A percentile compares a stretch with the other conserved stretches of the same genome.
These are phyloP conservation scores for Nicator chloris DNA, from an alignment of 2,113 vertebrate genomes.

Conservation along the genomic window DNA sequence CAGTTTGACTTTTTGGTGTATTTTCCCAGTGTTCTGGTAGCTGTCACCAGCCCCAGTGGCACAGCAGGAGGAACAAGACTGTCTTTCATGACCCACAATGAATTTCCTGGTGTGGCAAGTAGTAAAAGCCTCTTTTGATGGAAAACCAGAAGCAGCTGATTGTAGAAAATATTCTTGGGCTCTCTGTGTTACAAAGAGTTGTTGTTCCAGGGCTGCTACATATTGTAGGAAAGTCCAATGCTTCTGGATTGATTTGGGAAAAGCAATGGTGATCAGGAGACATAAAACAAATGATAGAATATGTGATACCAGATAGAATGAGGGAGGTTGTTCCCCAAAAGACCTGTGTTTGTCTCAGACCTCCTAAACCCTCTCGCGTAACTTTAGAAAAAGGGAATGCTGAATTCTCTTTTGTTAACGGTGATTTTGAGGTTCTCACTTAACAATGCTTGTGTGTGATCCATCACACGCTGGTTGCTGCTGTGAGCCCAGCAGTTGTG, in stretches of 20 bases:
- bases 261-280: not conserved
- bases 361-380: not conserved
- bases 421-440: not conserved
- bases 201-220: not conserved
- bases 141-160: constrained; percentile 1
- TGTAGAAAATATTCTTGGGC: not conserved
- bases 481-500: not conserved
- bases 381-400: not conserved
- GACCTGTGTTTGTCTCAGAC: not conserved
- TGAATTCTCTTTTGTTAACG: not conserved
- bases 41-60: not conserved
- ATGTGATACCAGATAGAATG: not conserved
- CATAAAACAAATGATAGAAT: not conserved
- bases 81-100: not conserved
- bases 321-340: not conserved
- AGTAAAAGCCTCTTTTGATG: not conserved
- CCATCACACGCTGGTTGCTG: accelerated
- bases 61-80: not conserved
- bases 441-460: accelerated
- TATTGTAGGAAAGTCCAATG: accelerated
- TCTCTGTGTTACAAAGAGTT: not conserved
- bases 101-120: not conserved
- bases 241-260: not conserved
- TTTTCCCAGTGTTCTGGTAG: not conserved
- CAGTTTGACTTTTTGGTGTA: not conserved